These are phyloP conservation scores for Oryzias curvinotus DNA, from an alignment of 2,113 vertebrate species.

Conservation along the genomic window DNA sequence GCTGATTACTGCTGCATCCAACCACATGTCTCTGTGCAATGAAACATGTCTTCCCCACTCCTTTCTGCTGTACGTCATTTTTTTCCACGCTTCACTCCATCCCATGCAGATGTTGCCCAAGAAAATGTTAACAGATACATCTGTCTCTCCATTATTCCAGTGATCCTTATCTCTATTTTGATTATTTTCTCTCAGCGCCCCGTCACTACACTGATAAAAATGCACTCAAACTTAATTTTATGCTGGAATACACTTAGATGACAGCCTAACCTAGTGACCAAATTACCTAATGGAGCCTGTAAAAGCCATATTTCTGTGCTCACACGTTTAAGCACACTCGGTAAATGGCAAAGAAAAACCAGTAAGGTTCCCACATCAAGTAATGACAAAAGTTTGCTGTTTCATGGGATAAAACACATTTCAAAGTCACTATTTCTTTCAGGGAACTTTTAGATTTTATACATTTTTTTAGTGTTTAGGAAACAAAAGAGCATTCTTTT, in stretches of 20 bases:
- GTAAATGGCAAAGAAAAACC: no score
- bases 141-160: conserved; percentile 10
- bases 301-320: background rate
- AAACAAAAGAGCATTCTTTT: no score
- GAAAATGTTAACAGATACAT: conserved; percentile 14
- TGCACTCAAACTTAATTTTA: conserved; percentile 5
- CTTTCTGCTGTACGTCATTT: background rate
- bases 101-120: background rate
- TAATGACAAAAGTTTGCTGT: no score
- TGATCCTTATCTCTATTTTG: conserved; percentile 7
- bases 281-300: conserved; percentile 31
- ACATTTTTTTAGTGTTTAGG: no score
- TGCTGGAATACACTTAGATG: conserved; percentile 6
- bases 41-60: conserved; percentile 15
- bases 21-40: conserved; percentile 18
- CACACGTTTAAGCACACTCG: background rate
- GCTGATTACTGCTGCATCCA: conserved; percentile 13
- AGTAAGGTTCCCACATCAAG: no score
- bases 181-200: background rate
- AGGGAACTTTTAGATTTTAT: no score
- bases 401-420: no score
- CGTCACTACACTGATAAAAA: background rate
- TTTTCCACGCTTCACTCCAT: background rate
- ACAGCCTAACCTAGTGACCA: conserved; percentile 38
- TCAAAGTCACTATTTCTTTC: no score